These are phyloP conservation scores for Hypothenemus hampei DNA, from an alignment of 1,140 invertebrate species.

Conservation along the genomic window DNA sequence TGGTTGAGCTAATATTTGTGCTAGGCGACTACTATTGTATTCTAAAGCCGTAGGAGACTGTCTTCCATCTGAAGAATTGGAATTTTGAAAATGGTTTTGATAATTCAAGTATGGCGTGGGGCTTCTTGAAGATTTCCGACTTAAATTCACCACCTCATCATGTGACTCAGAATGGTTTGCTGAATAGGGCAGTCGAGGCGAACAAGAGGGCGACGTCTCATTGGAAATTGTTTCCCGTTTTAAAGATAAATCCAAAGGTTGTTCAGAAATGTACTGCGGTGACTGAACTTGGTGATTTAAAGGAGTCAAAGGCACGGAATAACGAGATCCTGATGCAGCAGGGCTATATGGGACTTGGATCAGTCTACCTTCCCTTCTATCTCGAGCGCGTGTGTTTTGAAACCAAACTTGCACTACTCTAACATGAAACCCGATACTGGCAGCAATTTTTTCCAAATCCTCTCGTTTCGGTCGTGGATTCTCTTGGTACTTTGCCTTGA, in stretches of 20 bases:
- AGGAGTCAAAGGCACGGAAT: constrained; percentile 35
- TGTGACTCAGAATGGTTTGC: constrained; percentile 55
- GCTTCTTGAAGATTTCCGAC: constrained; percentile 61
- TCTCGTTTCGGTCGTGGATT: constrained; percentile 92
- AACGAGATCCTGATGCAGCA: constrained; percentile 20
- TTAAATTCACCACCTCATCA: constrained; percentile 67
- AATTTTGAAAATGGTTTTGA: constrained; percentile 51
- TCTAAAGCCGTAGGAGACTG: constrained; percentile 48
- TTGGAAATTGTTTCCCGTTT: constrained; percentile 59
- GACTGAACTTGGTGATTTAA: constrained; percentile 32
- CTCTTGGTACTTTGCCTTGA: constrained; percentile 81
- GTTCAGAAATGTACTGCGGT: constrained; percentile 55
- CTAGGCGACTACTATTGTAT: constrained; percentile 45
- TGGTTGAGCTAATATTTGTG: constrained; percentile 49
- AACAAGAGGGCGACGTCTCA: constrained; percentile 55
- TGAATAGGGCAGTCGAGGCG: constrained; percentile 53
- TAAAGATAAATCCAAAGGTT: constrained; percentile 84
- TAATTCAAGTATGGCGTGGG: constrained; percentile 52
- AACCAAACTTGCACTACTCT: constrained; percentile 97
- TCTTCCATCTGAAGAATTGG: constrained; percentile 48
- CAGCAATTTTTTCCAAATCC: constrained; percentile 83
- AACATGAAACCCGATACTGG: constrained; percentile 83
- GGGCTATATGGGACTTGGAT: constrained; percentile 51
- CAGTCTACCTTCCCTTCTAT: constrained; percentile 69
- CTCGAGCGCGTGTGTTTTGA: constrained; percentile 92